A percentile compares a stretch with the other conserved stretches of the same genome.
Conservation (phyloP, 2,797 vertebrate genomes). For the Eupleurogrammus muticus region DNA sequence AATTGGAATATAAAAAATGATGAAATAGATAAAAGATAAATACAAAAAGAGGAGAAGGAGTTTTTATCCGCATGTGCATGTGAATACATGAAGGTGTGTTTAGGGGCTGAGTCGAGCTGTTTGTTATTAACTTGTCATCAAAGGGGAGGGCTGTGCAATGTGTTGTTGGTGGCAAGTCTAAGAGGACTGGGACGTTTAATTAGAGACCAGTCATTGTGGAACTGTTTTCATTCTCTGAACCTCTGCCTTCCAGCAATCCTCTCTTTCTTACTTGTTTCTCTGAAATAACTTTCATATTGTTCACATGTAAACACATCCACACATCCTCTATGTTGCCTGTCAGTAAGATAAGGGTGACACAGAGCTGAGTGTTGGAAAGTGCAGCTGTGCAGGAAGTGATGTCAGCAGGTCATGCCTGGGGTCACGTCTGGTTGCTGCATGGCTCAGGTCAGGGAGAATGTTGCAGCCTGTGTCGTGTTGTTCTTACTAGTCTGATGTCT, state of each 20-base stretch:
- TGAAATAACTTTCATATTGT: conserved; percentile 5
- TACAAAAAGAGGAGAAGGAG: background rate
- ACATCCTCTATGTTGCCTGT: conserved; percentile 9
- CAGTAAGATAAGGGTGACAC: background rate
- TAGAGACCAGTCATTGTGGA: conserved; percentile 42
- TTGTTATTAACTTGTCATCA: conserved; percentile 66
- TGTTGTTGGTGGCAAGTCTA: conserved; percentile 55
- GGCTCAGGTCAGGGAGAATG: conserved; percentile 8
- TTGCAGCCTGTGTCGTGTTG: conserved; percentile 8
- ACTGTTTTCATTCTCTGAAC: background rate
- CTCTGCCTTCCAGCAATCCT: background rate
- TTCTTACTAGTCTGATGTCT: background rate
- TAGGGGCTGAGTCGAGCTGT: conserved; percentile 39
- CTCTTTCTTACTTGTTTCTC: background rate
- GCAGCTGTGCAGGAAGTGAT: conserved; percentile 3
- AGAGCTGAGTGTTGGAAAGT: conserved; percentile 17
- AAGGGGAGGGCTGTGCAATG: conserved; percentile 22
- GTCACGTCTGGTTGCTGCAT: conserved; percentile 6
- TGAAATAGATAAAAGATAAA: conserved; percentile 13
- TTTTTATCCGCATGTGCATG: background rate
- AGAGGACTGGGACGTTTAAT: conserved; percentile 61
- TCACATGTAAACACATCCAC: conserved; percentile 12
- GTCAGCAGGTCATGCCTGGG: conserved; percentile 12
- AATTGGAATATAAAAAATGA: conserved; percentile 19
- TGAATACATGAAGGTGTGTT: conserved; percentile 6